Evolutionary conservation across 2,797 vertebrate genomes (phyloP).

Genomic region (Oreochromis mossambicus): DNA sequence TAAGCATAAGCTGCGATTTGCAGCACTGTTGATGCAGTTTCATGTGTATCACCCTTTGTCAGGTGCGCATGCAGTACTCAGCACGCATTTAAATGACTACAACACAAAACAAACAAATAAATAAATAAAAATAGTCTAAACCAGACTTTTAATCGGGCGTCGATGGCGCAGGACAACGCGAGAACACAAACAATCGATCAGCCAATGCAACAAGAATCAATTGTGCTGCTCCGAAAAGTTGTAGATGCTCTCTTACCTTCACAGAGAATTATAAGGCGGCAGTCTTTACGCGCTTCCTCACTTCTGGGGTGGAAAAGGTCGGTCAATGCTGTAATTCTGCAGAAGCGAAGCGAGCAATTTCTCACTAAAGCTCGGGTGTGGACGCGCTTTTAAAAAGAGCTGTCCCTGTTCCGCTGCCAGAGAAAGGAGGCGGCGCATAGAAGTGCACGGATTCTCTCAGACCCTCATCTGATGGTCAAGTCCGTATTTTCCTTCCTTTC

Average conservation of each 20-base stretch:
- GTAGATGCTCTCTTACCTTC: conserved; percentile 28
- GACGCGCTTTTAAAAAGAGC: not conserved
- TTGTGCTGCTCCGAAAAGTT: conserved; percentile 19
- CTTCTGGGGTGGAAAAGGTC: not conserved
- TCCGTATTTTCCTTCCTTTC: conserved; percentile 37
- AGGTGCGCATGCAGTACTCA: not conserved
- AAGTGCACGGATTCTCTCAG: not conserved
- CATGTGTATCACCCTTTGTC: not conserved
- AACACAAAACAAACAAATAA: not conserved
- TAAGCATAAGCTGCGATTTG: not conserved
- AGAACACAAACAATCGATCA: not conserved
- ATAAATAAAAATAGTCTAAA: not conserved
- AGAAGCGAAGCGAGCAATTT: not conserved
- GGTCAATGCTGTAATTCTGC: not conserved
- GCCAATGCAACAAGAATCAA: not conserved
- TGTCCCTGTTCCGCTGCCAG: not conserved
- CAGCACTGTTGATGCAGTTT: not conserved
- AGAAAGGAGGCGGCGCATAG: not conserved
- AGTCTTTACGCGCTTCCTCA: not conserved
- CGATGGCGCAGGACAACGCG: not conserved
- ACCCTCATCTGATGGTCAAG: conserved; percentile 35
- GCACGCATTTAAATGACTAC: not conserved
- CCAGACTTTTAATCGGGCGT: not conserved
- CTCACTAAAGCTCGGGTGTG: not conserved
- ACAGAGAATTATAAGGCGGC: not conserved